phyloP scores from a whole-genome alignment of 2,797 vertebrate genomes.

The Cirrhinus molitorella region DNA sequence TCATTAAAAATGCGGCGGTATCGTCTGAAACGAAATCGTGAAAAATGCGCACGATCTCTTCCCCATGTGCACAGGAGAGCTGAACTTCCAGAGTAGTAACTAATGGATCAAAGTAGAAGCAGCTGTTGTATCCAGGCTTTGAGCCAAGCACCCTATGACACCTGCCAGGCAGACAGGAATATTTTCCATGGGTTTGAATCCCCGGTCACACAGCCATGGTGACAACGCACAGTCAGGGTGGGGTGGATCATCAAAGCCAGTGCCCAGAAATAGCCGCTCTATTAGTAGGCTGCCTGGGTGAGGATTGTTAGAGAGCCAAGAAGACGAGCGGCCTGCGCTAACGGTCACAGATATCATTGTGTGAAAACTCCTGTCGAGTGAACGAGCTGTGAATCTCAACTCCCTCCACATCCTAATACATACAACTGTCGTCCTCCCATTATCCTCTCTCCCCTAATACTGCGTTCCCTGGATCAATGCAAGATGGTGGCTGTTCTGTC shows the following conservation, averaged over 20 bases:
- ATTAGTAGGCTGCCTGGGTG: conserved; percentile 47
- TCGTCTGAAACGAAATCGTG: conserved; percentile 28
- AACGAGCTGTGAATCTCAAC: background rate
- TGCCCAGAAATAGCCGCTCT: conserved; percentile 56
- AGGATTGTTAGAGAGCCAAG: conserved; percentile 36
- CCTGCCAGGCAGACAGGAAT: conserved; percentile 55
- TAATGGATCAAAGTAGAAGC: conserved; percentile 54
- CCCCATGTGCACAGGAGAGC: conserved; percentile 7
- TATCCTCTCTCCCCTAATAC: background rate
- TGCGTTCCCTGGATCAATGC: background rate
- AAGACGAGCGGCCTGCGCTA: background rate
- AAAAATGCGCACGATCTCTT: conserved; percentile 34
- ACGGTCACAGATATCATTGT: background rate
- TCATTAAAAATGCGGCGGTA: conserved; percentile 24
- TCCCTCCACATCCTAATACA: background rate
- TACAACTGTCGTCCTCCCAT: background rate
- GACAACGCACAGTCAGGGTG: conserved; percentile 49
- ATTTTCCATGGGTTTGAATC: conserved; percentile 60
- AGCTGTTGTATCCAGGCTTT: conserved; percentile 51
- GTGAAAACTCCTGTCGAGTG: background rate
- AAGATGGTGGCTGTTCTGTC: background rate
- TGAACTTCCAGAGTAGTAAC: conserved; percentile 33
- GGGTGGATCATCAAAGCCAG: conserved; percentile 49
- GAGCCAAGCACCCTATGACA: conserved; percentile 58
- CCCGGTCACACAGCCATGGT: conserved; percentile 55